Percentiles rank a stretch among this genome's conserved stretches.
phyloP scores from a whole-genome alignment of 2,888 invertebrate species.

The Apodemia duryi region DNA sequence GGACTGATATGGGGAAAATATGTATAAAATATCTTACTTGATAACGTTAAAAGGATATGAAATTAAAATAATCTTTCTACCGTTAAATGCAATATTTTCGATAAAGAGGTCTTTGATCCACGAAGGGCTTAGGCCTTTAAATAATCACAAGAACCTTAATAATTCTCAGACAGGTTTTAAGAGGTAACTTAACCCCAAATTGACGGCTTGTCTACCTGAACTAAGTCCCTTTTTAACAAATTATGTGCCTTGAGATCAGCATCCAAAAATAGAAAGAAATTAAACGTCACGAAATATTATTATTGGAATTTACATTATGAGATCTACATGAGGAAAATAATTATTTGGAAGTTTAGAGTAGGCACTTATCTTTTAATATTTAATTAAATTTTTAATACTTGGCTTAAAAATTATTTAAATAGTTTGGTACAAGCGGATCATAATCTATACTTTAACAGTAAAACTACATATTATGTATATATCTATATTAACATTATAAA shows the following conservation, averaged over 20 bases:
- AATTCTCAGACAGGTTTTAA: not conserved
- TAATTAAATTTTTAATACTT: too few relatives aligned
- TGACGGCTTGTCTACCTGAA: not conserved
- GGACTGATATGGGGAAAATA: too few relatives aligned
- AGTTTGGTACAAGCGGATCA: too few relatives aligned
- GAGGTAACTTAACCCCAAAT: not conserved
- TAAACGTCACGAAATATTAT: not conserved
- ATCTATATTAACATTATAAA: too few relatives aligned
- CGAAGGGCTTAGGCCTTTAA: not conserved
- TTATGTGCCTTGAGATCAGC: not conserved
- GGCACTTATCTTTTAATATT: too few relatives aligned
- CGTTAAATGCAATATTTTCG: not conserved
- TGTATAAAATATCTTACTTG: not conserved
- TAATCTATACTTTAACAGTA: too few relatives aligned
- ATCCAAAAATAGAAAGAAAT: not conserved
- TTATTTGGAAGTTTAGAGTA: not conserved
- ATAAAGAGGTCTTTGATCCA: not conserved
- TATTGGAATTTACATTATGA: not conserved
- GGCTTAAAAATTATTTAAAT: too few relatives aligned
- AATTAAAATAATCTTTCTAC: not conserved
- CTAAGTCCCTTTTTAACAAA: not conserved
- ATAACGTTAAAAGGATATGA: not conserved
- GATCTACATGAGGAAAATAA: not conserved
- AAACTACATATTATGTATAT: too few relatives aligned
- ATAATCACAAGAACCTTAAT: not conserved